Conservation (phyloP, 2,888 invertebrate species). For the Erynnis tages region DNA sequence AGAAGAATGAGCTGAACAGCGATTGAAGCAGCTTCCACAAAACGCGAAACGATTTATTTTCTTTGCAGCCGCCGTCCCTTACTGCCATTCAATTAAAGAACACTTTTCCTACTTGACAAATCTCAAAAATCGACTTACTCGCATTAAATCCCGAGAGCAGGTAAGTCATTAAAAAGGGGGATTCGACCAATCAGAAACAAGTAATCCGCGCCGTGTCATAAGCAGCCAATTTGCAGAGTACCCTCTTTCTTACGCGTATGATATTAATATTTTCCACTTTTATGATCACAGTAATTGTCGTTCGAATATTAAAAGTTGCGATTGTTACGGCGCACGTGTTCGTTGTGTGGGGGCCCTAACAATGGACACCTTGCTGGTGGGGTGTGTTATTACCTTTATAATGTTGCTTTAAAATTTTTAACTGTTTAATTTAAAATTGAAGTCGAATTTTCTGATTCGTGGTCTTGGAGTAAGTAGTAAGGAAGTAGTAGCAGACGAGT, state of each 20-base stretch:
- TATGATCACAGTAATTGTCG: slow-evolving; percentile 69
- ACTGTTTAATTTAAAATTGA: not conserved
- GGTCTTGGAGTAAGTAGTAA: too few species aligned
- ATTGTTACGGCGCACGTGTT: slow-evolving; percentile 57
- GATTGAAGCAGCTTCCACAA: too few species aligned
- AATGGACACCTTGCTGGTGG: slow-evolving; percentile 34
- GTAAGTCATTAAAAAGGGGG: slow-evolving; percentile 40
- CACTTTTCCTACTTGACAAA: slow-evolving; percentile 18
- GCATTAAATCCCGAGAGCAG: slow-evolving; percentile 23
- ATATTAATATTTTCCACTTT: slow-evolving; percentile 74
- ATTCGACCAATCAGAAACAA: slow-evolving; percentile 37
- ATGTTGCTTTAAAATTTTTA: slow-evolving; percentile 13
- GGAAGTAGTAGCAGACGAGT: too few species aligned
- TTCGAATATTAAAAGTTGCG: slow-evolving; percentile 65
- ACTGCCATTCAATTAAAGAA: slow-evolving; percentile 19
- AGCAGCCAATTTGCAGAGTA: slow-evolving; percentile 58
- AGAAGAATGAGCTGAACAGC: too few species aligned
- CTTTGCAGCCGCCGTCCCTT: too few species aligned
- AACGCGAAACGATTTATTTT: not conserved
- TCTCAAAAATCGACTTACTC: slow-evolving; percentile 21
- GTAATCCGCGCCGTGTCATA: slow-evolving; percentile 44
- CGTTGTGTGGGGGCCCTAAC: slow-evolving; percentile 36
- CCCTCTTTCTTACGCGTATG: slow-evolving; percentile 48
- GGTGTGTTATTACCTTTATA: slow-evolving; percentile 42
- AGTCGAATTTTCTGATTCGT: not conserved